Evolutionary conservation across 2,797 vertebrate genomes (phyloP).

Genomic region (Liasis olivaceus): DNA sequence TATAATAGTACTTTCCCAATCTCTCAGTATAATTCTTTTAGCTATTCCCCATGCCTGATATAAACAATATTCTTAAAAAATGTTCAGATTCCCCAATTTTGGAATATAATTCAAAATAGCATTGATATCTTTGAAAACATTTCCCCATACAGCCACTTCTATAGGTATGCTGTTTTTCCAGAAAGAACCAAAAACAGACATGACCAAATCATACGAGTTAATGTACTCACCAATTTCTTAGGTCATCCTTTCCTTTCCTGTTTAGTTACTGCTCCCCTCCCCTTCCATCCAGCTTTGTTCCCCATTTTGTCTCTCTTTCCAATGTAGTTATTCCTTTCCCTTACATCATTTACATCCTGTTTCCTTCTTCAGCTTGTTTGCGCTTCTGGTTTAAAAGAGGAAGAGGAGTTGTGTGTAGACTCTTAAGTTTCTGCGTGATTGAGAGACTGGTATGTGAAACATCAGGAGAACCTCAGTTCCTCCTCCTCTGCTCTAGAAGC

Average conservation of each 20-base stretch:
- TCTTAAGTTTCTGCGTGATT: background rate
- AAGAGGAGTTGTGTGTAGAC: background rate
- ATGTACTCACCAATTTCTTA: background rate
- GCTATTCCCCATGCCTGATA: background rate
- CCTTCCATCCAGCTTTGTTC: background rate
- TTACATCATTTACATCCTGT: background rate
- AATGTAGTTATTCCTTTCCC: background rate
- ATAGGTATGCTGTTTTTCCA: background rate
- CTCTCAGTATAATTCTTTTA: background rate
- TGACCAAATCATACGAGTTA: background rate
- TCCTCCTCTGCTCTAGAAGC: background rate
- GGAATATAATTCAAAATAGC: background rate
- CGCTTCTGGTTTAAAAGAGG: background rate
- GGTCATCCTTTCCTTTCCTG: background rate
- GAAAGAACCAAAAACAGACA: background rate
- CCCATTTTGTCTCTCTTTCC: background rate
- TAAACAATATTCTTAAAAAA: background rate
- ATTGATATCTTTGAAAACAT: background rate
- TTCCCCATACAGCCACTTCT: background rate
- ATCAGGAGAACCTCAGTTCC: background rate
- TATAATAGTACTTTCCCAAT: background rate
- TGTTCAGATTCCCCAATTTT: background rate
- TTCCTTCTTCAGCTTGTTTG: background rate
- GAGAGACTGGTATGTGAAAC: background rate
- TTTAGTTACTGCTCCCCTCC: background rate